These are phyloP conservation scores for Cavia porcellus DNA, from an alignment of 2,113 vertebrate species.

Conservation along the genomic window DNA sequence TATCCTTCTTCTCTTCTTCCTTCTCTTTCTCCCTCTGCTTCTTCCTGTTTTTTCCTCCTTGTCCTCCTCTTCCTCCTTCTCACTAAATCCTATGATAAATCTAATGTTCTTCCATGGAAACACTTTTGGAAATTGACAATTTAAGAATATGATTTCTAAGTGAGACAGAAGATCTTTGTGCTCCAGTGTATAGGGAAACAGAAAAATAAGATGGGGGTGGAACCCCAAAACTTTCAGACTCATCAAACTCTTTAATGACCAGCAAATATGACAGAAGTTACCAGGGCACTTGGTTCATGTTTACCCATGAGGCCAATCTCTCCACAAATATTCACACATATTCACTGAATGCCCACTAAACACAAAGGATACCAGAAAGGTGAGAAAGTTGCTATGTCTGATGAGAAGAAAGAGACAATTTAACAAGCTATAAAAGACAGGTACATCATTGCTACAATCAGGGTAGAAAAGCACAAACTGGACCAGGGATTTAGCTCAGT, in stretches of 20 bases:
- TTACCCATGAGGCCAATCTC: background rate
- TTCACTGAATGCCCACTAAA: background rate
- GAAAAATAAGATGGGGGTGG: background rate
- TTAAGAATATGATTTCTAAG: background rate
- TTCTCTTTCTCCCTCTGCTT: background rate
- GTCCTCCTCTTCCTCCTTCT: background rate
- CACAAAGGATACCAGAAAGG: background rate
- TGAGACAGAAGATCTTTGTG: background rate
- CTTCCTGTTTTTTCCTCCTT: background rate
- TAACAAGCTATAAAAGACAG: background rate
- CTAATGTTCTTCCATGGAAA: background rate
- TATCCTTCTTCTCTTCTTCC: background rate
- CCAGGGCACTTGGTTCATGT: background rate
- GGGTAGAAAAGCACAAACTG: background rate
- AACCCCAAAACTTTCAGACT: background rate
- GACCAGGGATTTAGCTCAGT: background rate
- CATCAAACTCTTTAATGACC: background rate
- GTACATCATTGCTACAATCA: fast-evolving
- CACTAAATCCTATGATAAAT: background rate
- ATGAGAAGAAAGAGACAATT: background rate
- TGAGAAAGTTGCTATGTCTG: background rate
- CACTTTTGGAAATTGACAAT: background rate
- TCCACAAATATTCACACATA: background rate
- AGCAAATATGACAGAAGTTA: background rate
- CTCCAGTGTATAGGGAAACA: background rate